Evolutionary conservation across 1,140 invertebrate genomes (phyloP).

Genomic region (Melipona quadrifasciata): DNA sequence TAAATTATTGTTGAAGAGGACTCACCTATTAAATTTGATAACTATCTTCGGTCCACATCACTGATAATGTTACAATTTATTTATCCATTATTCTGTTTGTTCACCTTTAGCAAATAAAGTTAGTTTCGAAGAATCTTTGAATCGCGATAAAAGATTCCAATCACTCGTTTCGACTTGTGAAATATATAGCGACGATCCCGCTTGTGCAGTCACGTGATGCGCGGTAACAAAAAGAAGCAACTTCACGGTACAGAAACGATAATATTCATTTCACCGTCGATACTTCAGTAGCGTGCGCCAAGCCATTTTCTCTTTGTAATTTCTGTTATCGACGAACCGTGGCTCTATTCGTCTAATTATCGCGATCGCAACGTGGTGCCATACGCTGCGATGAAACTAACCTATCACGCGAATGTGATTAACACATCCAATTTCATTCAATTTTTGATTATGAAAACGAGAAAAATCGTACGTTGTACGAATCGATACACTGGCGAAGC

Average conservation of each 20-base stretch:
- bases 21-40: not conserved
- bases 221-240: conserved; percentile 25
- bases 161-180: not conserved
- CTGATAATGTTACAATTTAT: not conserved
- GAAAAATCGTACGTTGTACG: not conserved
- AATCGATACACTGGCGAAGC: not conserved
- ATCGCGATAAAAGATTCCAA: not conserved
- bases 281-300: conserved; percentile 21
- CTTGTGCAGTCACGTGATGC: not conserved
- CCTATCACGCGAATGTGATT: conserved; percentile 41
- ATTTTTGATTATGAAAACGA: not conserved
- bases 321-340: conserved; percentile 25
- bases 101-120: not conserved
- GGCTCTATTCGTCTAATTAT: conserved; percentile 32
- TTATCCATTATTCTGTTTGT: no score
- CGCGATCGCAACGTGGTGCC: conserved; percentile 15
- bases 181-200: not conserved
- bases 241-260: conserved; percentile 22
- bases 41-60: not conserved
- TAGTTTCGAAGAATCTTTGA: not conserved
- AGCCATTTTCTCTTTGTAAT: conserved; percentile 47
- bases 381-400: conserved; percentile 4
- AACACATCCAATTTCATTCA: not conserved
- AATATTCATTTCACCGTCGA: conserved; percentile 35
- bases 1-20: not conserved